phyloP scores from a whole-genome alignment of 2,888 invertebrate species.

The Drosophila mimica region DNA sequence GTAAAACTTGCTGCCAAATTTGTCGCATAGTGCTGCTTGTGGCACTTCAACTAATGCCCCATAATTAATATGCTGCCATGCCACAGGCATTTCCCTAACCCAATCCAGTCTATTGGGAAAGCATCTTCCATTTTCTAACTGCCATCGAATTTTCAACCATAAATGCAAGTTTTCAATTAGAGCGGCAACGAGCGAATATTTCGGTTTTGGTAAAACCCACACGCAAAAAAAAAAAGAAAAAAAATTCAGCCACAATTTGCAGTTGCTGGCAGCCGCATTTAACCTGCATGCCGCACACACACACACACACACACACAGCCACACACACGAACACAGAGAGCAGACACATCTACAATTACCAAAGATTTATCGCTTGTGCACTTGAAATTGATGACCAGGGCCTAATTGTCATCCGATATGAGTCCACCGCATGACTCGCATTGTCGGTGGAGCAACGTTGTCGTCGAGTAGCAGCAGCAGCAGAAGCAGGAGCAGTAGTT shows the following conservation, averaged over 20 bases:
- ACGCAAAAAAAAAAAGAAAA: background rate
- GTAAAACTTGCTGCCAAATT: too few species aligned
- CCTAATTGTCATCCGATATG: slow-evolving; percentile 80
- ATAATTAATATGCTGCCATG: background rate
- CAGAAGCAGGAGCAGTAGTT: slow-evolving; percentile 3
- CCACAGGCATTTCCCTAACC: background rate
- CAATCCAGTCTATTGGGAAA: slow-evolving; percentile 1
- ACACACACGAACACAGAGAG: slow-evolving; percentile 6
- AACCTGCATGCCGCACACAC: slow-evolving; percentile 52
- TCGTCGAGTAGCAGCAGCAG: slow-evolving; percentile 35
- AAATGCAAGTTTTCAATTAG: slow-evolving; percentile 56
- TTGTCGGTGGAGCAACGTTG: slow-evolving; percentile 68
- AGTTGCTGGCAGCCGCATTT: slow-evolving; percentile 58
- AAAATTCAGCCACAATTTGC: slow-evolving; percentile 58
- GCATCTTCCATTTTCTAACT: background rate
- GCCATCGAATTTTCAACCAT: slow-evolving; percentile 4
- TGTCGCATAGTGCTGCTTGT: too few species aligned
- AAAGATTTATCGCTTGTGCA: slow-evolving; percentile 81
- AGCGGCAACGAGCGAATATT: slow-evolving; percentile 56
- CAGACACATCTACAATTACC: slow-evolving; percentile 71
- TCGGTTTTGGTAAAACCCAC: slow-evolving; percentile 41
- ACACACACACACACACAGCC: slow-evolving; percentile 7
- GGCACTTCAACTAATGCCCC: background rate
- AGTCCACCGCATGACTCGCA: slow-evolving; percentile 81
- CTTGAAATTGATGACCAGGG: slow-evolving; percentile 81